phyloP scores from a whole-genome alignment of 1,140 invertebrate species.

The Magallana ariakensis region DNA sequence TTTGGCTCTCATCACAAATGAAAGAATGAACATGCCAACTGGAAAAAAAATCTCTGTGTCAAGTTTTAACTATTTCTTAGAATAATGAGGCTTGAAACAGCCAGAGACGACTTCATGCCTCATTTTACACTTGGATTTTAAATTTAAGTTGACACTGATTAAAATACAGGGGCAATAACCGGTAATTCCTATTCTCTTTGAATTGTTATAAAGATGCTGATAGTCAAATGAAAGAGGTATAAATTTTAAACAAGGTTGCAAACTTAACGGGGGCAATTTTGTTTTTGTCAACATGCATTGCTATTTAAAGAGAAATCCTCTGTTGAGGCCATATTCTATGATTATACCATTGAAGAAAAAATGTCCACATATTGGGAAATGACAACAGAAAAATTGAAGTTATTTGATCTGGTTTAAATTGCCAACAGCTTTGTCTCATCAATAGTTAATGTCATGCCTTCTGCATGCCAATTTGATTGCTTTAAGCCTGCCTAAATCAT shows the following conservation, averaged over 20 bases:
- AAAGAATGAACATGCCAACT: neutral
- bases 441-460: slow-evolving; percentile 18
- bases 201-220: neutral
- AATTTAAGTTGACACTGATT: neutral
- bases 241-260: neutral
- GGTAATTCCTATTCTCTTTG: neutral
- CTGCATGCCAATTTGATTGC: slow-evolving; percentile 16
- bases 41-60: neutral
- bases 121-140: neutral
- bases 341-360: neutral
- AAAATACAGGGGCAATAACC: neutral
- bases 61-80: neutral
- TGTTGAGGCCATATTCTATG: neutral
- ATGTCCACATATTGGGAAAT: slow-evolving; percentile 15
- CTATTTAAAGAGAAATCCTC: neutral
- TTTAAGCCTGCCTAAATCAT: slow-evolving; percentile 30
- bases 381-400: slow-evolving; percentile 26
- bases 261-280: neutral
- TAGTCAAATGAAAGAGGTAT: neutral
- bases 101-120: neutral
- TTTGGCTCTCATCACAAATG: neutral
- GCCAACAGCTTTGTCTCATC: slow-evolving; percentile 18
- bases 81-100: neutral
- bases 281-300: neutral
- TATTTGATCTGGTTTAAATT: slow-evolving; percentile 34